A percentile compares a stretch with the other conserved stretches of the same genome.
These are phyloP conservation scores for Drosophila monieri DNA, from an alignment of 2,888 invertebrate genomes.

Conservation along the genomic window DNA sequence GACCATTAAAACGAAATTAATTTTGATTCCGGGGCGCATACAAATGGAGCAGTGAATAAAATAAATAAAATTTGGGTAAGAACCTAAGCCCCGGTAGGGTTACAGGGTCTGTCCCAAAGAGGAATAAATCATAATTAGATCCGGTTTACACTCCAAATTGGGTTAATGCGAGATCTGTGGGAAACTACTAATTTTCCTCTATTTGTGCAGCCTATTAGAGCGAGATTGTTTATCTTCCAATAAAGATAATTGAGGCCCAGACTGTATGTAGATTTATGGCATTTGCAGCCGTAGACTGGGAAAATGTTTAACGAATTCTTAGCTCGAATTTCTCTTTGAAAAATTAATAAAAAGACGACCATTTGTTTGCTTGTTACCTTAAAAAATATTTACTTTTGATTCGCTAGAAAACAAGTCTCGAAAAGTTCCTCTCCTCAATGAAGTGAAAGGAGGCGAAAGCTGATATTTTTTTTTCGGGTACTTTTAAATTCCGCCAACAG, in stretches of 20 bases:
- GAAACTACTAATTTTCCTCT: constrained; percentile 13
- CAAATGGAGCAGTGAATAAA: constrained; percentile 49
- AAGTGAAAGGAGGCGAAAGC: constrained; percentile 6
- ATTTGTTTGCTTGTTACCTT: constrained; percentile 1
- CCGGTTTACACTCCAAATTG: constrained; percentile 25
- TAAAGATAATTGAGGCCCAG: constrained; percentile 15
- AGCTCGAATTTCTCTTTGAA: not conserved
- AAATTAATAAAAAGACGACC: not conserved
- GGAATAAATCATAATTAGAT: constrained; percentile 37
- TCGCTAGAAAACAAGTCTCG: constrained; percentile 3
- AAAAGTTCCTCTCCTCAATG: constrained; percentile 2
- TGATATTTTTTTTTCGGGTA: constrained; percentile 1
- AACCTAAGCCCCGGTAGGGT: constrained; percentile 9
- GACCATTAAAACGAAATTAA: constrained; percentile 43
- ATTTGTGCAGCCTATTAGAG: constrained; percentile 16
- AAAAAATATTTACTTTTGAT: not conserved
- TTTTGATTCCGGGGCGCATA: constrained; percentile 46
- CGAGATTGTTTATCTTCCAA: constrained; percentile 1
- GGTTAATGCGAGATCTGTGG: constrained; percentile 26
- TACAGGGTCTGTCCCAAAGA: constrained; percentile 14
- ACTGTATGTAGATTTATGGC: constrained; percentile 4
- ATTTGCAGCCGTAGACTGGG: constrained; percentile 8
- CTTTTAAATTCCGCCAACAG: not conserved
- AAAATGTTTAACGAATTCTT: not conserved
- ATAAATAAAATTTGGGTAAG: constrained; percentile 15